Evolutionary conservation across 1,140 invertebrate species (phyloP).

Genomic region (Drosophila sulfurigaster): DNA sequence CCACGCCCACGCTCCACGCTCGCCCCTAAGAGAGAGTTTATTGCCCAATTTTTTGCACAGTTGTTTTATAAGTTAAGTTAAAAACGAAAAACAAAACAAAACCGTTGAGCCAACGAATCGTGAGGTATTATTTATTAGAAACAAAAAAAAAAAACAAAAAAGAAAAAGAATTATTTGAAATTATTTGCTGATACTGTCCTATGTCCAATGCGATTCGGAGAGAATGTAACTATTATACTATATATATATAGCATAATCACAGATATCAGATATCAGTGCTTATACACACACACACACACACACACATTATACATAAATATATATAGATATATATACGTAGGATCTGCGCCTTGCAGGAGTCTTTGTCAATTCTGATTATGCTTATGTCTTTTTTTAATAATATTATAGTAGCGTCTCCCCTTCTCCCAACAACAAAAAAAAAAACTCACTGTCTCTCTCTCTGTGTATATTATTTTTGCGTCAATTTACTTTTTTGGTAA

Average conservation of each 20-base stretch:
- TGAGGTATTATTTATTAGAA: constrained; percentile 79
- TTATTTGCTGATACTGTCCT: constrained; percentile 74
- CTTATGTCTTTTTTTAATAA: constrained; percentile 65
- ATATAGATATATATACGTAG: constrained; percentile 39
- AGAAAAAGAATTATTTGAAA: constrained; percentile 65
- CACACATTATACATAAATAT: constrained; percentile 23
- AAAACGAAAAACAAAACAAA: constrained; percentile 21
- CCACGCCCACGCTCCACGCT: constrained; percentile 16
- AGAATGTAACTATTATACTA: constrained; percentile 64
- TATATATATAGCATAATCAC: constrained; percentile 55
- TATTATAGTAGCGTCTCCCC: constrained; percentile 40
- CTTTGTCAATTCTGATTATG: constrained; percentile 68
- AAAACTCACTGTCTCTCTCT: constrained; percentile 46
- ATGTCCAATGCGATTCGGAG: constrained; percentile 47
- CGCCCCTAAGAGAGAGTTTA: constrained; percentile 37
- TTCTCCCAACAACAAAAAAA: too few species aligned
- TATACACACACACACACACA: constrained; percentile 43
- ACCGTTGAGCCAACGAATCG: constrained; percentile 76
- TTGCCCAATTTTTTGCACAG: constrained; percentile 72
- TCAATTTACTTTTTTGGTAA: constrained; percentile 66
- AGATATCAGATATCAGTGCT: constrained; percentile 74
- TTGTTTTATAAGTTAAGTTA: constrained; percentile 79
- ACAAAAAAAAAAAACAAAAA: constrained; percentile 42
- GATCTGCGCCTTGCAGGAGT: constrained; percentile 51
- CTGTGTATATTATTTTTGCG: constrained; percentile 70